Evolutionary conservation across 2,113 vertebrate genomes (phyloP), one percentile per base, ranked within the genome.

Genomic region (Ictalurus punctatus): DNA sequence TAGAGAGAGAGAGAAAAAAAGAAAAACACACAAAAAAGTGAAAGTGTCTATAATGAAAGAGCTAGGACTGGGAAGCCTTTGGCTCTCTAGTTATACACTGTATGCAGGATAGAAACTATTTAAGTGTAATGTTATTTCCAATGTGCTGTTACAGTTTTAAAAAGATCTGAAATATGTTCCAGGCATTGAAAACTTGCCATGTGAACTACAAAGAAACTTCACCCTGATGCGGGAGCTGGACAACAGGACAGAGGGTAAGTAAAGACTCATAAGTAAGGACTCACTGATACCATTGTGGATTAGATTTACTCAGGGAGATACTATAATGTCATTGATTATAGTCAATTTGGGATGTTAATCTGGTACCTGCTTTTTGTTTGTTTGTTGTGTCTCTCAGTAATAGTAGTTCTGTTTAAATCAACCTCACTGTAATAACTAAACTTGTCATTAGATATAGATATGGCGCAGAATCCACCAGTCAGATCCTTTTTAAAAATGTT

Each of bases 181-280:
- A 99, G 98, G 98, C 89, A 99, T 99, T 37, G 98, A 99, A 92
- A 99, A 99, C 89, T 94, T 99, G 44, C 98, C 98, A 0, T 99
- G 97, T 86, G 98, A 99, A 37, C 96, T 99, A 59, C 98, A 99
- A 91, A 97, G 98, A 91, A 99, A 99, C 93, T 99, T 99, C 88
- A 98, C 98, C 85, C 94, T 99, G 92, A 99, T 99, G 98, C 94
- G 97, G 80, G 98, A 99, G 90, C 92, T 99, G 92, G 98, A 99
- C 90, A 98, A 97, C 91, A 95, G 97, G 87, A 99, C 98, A 13
- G 98, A 99, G 96, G 98, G 98, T 99, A 83, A 48, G 93, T 88
- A 73, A 44, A 0, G n/a, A 9, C 30, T 61, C 34, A 48, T 83
- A 83, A 48, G 93, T 88, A 73, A 44, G 0, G n/a, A 9, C 30